phyloP scores from a whole-genome alignment of 2,113 vertebrate species.

The Leptobrachium ailaonicum region DNA sequence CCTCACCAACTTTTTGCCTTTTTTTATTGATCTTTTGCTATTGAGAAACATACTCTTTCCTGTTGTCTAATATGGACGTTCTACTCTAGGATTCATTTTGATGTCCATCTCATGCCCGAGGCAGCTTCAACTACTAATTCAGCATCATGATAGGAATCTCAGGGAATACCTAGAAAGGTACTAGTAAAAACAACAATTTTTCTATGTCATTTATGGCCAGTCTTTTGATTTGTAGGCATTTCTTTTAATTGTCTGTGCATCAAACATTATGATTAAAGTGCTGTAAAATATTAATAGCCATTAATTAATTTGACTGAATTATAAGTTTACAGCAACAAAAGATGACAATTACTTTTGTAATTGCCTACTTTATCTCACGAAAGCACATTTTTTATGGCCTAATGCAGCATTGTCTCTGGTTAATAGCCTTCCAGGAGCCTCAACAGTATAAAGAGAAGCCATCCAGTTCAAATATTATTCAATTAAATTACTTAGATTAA shows the following conservation, averaged over 20 bases:
- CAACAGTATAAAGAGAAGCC: conserved; percentile 16
- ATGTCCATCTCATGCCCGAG: too few species aligned
- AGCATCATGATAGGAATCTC: too few species aligned
- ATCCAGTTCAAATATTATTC: conserved; percentile 28
- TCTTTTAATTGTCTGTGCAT: background rate
- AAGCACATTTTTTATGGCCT: conserved; percentile 36
- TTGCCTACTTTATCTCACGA: conserved; percentile 38
- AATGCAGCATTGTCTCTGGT: conserved; percentile 12
- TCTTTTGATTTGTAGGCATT: background rate
- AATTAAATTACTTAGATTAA: conserved; percentile 38
- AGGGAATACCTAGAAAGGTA: too few species aligned
- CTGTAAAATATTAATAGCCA: conserved; percentile 11
- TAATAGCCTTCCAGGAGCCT: conserved; percentile 32
- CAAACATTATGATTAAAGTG: background rate
- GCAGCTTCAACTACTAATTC: too few species aligned
- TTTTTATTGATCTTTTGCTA: too few species aligned
- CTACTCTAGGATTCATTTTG: too few species aligned
- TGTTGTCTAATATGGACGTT: too few species aligned
- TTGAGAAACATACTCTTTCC: too few species aligned
- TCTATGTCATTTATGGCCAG: background rate
- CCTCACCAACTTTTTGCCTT: too few species aligned
- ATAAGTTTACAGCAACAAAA: conserved; percentile 36
- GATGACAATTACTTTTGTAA: conserved; percentile 38
- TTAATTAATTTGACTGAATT: conserved; percentile 37
- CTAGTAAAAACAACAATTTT: too few species aligned